Conservation (phyloP, 2,797 vertebrate genomes). For the Micrastur ruficollis region DNA sequence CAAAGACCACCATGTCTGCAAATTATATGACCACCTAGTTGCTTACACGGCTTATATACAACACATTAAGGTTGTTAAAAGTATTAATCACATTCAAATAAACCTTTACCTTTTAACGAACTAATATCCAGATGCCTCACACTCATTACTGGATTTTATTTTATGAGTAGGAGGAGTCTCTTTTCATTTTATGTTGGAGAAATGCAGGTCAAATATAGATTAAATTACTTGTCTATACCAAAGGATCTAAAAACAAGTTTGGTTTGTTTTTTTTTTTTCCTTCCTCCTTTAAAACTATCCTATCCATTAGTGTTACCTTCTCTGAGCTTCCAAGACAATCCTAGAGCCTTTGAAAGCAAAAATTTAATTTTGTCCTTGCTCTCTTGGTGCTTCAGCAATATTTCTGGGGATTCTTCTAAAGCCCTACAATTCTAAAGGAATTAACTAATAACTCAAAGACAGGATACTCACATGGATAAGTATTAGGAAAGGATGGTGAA, state of each 20-base stretch:
- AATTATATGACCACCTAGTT: neutral
- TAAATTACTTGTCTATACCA: neutral
- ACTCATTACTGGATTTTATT: neutral
- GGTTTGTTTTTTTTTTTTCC: neutral
- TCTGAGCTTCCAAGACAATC: neutral
- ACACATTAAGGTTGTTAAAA: neutral
- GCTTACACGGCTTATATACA: neutral
- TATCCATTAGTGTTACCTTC: neutral
- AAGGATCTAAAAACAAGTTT: neutral
- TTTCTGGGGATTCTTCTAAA: neutral
- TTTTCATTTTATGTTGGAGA: neutral
- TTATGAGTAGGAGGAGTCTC: neutral
- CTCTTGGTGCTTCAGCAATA: neutral
- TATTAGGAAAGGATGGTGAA: neutral
- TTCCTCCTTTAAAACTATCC: neutral
- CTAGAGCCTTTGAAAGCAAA: neutral
- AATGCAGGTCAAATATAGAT: neutral
- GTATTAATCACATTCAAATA: neutral
- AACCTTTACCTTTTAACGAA: neutral
- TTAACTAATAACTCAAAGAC: neutral
- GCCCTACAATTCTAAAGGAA: neutral
- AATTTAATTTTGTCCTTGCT: neutral
- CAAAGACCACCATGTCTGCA: neutral
- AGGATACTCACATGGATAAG: neutral
- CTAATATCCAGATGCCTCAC: neutral